Conservation (phyloP, 2,113 vertebrate species). For the Coregonus clupeaformis region DNA sequence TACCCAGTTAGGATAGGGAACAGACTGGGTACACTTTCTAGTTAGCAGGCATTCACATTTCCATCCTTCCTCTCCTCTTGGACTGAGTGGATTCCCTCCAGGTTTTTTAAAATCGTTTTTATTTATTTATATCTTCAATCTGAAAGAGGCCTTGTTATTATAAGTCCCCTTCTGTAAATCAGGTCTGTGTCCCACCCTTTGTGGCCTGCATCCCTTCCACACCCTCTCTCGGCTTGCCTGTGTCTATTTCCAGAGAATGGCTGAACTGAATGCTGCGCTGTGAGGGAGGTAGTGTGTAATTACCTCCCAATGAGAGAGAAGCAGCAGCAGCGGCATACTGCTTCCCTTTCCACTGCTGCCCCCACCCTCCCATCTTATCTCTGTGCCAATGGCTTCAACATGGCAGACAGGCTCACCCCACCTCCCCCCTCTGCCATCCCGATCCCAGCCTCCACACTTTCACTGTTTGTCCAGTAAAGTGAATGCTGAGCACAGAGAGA, state of each 20-base stretch:
- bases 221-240: not conserved
- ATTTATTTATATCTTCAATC: constrained; percentile 39
- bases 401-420: not conserved
- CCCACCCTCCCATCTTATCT: not conserved
- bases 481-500: not conserved
- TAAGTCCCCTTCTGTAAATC: constrained; percentile 3
- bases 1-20: not conserved
- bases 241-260: constrained; percentile 36
- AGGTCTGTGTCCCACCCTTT: constrained; percentile 30
- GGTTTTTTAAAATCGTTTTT: not conserved
- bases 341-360: not conserved
- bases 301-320: constrained; percentile 37
- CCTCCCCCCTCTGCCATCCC: not conserved
- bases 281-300: constrained; percentile 27
- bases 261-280: not conserved
- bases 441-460: not conserved
- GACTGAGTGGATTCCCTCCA: not conserved
- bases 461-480: not conserved
- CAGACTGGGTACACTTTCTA: not conserved
- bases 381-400: not conserved
- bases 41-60: not conserved
- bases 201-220: constrained; percentile 4
- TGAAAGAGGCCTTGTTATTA: constrained; percentile 44
- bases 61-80: constrained; percentile 8
- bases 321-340: not conserved